Evolutionary conservation across 2,888 invertebrate genomes (phyloP).

Genomic region (Exephanes ischioxanthus): DNA sequence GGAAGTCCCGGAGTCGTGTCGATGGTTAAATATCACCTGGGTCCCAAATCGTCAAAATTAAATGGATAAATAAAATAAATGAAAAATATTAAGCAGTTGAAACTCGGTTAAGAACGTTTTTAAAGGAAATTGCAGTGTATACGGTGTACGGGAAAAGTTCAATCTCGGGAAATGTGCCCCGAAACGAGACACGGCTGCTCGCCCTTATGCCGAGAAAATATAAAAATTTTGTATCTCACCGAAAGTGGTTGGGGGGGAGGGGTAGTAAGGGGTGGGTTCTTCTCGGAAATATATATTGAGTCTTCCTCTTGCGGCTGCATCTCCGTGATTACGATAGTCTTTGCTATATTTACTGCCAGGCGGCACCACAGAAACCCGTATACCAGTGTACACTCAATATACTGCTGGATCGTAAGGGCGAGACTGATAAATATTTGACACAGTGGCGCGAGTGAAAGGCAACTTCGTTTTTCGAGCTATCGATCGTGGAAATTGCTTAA

Average conservation of each 20-base stretch:
- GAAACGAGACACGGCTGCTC: slow-evolving; percentile 16
- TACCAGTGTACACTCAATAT: slow-evolving; percentile 20
- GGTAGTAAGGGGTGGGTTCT: background rate
- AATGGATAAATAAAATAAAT: background rate
- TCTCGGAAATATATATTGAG: slow-evolving; percentile 18
- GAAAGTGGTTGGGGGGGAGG: background rate
- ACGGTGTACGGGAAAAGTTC: slow-evolving; percentile 14
- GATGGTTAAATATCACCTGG: background rate
- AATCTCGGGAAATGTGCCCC: slow-evolving; percentile 33
- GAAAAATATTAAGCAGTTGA: background rate
- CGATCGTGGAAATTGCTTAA: slow-evolving; percentile 7
- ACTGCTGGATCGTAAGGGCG: slow-evolving; percentile 14
- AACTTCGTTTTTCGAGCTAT: background rate
- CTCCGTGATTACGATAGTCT: slow-evolving; percentile 24
- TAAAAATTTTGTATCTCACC: slow-evolving; percentile 33
- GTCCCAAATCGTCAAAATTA: background rate
- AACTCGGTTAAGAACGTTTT: background rate
- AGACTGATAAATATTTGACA: slow-evolving; percentile 57
- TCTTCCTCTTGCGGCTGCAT: slow-evolving; percentile 11
- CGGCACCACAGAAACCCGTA: slow-evolving; percentile 4
- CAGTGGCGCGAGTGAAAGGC: slow-evolving; percentile 20
- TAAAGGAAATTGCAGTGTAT: background rate
- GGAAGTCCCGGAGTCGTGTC: no score
- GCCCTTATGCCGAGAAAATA: slow-evolving; percentile 13
- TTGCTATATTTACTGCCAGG: slow-evolving; percentile 25